phyloP scores from a whole-genome alignment of 2,113 vertebrate species.

The Leucopsar rothschildi region DNA sequence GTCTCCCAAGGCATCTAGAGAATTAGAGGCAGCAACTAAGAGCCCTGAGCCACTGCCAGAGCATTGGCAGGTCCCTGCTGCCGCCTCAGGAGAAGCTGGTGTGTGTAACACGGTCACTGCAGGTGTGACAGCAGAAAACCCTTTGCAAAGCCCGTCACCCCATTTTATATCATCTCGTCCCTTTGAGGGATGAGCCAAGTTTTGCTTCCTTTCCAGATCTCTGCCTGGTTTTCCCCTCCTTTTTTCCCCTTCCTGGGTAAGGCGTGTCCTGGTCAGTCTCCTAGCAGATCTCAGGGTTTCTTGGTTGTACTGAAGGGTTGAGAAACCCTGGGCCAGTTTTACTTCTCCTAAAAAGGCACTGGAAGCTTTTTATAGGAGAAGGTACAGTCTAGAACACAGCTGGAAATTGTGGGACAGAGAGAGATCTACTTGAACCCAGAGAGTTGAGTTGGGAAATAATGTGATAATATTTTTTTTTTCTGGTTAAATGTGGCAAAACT shows the following conservation, averaged over 20 bases:
- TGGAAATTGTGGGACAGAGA: neutral
- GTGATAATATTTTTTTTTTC: neutral
- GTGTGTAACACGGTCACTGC: accelerated
- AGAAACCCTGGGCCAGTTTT: neutral
- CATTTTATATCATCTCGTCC: neutral
- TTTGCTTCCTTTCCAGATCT: neutral
- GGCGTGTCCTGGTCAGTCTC: neutral
- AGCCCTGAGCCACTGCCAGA: neutral
- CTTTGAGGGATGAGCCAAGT: neutral
- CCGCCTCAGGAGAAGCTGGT: neutral
- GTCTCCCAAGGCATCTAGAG: neutral
- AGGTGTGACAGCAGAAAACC: neutral
- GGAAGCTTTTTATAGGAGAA: neutral
- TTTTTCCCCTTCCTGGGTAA: neutral
- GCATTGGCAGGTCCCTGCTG: neutral
- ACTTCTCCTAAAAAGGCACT: neutral
- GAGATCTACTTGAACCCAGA: neutral
- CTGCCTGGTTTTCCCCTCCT: neutral
- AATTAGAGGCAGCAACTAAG: neutral
- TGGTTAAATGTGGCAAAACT: neutral
- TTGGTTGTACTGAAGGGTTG: neutral
- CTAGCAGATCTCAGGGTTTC: neutral
- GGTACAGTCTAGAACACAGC: neutral
- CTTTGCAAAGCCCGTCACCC: neutral
- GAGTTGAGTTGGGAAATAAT: neutral